Conservation (phyloP, 2,797 vertebrate species). For the Gallinago solitaria region DNA sequence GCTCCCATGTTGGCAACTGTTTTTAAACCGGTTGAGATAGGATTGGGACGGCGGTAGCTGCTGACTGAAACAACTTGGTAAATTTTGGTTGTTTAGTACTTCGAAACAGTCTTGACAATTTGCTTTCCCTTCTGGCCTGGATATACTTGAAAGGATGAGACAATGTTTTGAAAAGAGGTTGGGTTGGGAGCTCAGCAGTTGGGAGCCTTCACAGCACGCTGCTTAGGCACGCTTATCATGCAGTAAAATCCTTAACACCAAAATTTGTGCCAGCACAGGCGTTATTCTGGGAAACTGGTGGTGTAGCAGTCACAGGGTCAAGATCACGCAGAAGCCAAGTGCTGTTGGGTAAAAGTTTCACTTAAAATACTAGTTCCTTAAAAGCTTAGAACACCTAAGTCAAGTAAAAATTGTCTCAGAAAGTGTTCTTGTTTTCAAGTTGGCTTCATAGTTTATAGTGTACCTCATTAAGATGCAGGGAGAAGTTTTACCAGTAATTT, state of each 20-base stretch:
- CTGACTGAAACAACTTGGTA: not conserved
- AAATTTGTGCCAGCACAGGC: not conserved
- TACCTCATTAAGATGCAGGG: conserved; percentile 49
- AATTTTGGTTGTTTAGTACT: not conserved
- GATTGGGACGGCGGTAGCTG: not conserved
- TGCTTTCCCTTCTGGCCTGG: conserved; percentile 7
- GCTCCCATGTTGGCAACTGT: not conserved
- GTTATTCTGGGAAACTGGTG: not conserved
- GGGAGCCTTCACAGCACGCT: not conserved
- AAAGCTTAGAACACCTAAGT: not conserved
- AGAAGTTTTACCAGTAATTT: conserved; percentile 62
- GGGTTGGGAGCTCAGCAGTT: conserved; percentile 13
- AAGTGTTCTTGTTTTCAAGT: conserved; percentile 5
- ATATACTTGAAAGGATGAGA: conserved; percentile 31
- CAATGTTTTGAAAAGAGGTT: conserved; percentile 46
- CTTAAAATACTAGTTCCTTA: not conserved
- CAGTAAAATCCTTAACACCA: not conserved
- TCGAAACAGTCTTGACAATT: not conserved
- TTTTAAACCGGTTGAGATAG: not conserved
- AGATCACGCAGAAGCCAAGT: not conserved
- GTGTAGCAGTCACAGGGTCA: not conserved
- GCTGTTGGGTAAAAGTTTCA: not conserved
- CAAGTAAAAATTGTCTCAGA: not conserved
- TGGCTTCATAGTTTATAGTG: conserved; percentile 1
- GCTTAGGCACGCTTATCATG: conserved; percentile 10